Base-by-base conservation (phyloP, 2,888 invertebrate genomes). In the Ichneumoninae sp. region DNA sequence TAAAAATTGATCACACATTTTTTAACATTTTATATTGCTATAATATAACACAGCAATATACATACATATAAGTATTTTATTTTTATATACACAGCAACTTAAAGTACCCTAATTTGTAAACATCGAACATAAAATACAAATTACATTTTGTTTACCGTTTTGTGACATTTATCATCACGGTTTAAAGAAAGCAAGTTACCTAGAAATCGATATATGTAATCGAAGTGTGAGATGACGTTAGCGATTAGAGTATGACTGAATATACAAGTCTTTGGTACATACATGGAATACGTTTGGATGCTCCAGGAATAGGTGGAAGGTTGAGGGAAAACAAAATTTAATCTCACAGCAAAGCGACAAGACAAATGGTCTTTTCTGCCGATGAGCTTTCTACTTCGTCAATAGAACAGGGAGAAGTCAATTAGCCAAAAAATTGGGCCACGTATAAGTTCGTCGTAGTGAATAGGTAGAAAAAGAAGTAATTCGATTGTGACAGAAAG, bases 401-500 rank as follows among this genome's bases (percentile, higher is more conserved):
- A 66, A 71, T 83, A 40, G 76, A 22, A n/a, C 60, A 81, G 60
- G 60, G 77, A 22, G 86, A 88, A 76, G 89, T 92, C 92, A 92
- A 92, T 92, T 92, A 92, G 89, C 90, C 90, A 92, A 92, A 92
- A 92, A 92, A 92, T 92, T 91, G 90, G 89, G 85, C 87, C 89
- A 89, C 85, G 87, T 69, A 77, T 57, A 76, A 76, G 81, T 63
- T 63, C 57, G 77, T 47, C 70, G 69, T 87, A 85, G 88, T 89
- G 91, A 90, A 91, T 90, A 89, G 88, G 87, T 87, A 85, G 90
- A 63, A 92, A 93, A 91, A 60, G 92, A 93, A 93, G 92, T 92
- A 93, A 93, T 93, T 93, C 91, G 92, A 93, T 93, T 92, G 91
- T 91, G 90, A 91, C 91, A 88, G 88, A 88, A 87, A 83, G 82